phyloP scores from a whole-genome alignment of 1,140 invertebrate genomes.

The Lucilia cuprina region DNA sequence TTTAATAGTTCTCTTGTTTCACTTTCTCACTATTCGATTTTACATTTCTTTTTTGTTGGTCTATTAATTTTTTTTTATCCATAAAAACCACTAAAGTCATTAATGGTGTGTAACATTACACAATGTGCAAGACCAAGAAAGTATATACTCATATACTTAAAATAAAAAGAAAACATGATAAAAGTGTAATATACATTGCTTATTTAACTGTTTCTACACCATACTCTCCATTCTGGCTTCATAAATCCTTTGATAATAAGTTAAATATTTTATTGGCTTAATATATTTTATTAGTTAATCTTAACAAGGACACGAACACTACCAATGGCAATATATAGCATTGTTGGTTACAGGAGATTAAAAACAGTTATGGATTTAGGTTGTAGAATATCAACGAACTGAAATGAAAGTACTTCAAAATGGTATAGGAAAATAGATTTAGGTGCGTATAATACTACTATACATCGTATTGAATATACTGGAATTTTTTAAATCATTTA shows the following conservation, averaged over 20 bases:
- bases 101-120: not conserved
- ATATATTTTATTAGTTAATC: conserved; percentile 16
- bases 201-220: not conserved
- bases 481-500: too few relatives aligned
- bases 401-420: too few relatives aligned
- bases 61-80: not conserved
- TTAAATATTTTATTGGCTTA: conserved; percentile 7
- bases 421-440: too few relatives aligned
- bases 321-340: too few relatives aligned
- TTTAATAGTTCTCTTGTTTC: not conserved
- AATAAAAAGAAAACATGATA: not conserved
- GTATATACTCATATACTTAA: not conserved
- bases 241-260: conserved; percentile 18
- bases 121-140: not conserved
- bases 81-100: conserved; percentile 7
- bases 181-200: not conserved
- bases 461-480: too few relatives aligned
- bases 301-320: not conserved
- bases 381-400: too few relatives aligned
- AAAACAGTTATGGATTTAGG: too few relatives aligned
- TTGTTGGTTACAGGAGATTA: too few relatives aligned
- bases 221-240: not conserved
- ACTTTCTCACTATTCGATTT: not conserved
- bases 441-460: too few relatives aligned
- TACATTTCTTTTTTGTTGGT: not conserved